phyloP scores from a whole-genome alignment of 2,888 invertebrate species.

The Hemithea aestivaria region DNA sequence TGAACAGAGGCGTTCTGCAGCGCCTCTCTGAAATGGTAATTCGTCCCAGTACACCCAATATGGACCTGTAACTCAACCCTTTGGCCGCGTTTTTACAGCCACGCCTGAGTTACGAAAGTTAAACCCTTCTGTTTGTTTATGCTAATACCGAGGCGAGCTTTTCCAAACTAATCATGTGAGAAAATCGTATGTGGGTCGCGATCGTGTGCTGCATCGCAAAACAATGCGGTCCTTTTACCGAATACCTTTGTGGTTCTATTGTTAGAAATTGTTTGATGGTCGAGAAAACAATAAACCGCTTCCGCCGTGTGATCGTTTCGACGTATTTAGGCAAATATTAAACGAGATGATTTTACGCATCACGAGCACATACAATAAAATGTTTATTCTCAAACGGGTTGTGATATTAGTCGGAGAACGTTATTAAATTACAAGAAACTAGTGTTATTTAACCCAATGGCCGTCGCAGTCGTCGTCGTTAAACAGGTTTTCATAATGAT shows the following conservation, averaged over 20 bases:
- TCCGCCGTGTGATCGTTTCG: conserved; percentile 22
- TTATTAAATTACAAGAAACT: conserved; percentile 5
- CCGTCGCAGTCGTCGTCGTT: too few species aligned
- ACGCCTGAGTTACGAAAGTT: conserved; percentile 47
- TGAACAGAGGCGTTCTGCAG: conserved; percentile 58
- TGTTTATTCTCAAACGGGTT: conserved; percentile 4
- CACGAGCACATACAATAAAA: conserved; percentile 12
- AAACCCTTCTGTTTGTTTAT: conserved; percentile 55
- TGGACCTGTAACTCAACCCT: conserved; percentile 54
- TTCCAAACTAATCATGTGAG: conserved; percentile 30
- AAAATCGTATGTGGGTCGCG: conserved; percentile 30
- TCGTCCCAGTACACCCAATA: conserved; percentile 67
- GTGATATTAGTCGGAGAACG: conserved; percentile 1
- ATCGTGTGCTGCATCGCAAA: conserved; percentile 28
- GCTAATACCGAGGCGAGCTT: conserved; percentile 37
- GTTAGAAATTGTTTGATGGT: conserved; percentile 27
- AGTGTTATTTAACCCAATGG: conserved; percentile 7
- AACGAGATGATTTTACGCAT: conserved; percentile 16
- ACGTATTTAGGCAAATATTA: conserved; percentile 25
- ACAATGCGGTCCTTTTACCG: conserved; percentile 27
- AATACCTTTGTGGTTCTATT: conserved; percentile 26
- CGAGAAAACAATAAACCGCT: conserved; percentile 25
- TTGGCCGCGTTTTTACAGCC: conserved; percentile 55
- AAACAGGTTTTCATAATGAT: conserved; percentile 7
- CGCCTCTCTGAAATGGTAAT: conserved; percentile 75